These are phyloP conservation scores for Leptodirus hochenwartii DNA, from an alignment of 2,888 invertebrate genomes.

Conservation along the genomic window DNA sequence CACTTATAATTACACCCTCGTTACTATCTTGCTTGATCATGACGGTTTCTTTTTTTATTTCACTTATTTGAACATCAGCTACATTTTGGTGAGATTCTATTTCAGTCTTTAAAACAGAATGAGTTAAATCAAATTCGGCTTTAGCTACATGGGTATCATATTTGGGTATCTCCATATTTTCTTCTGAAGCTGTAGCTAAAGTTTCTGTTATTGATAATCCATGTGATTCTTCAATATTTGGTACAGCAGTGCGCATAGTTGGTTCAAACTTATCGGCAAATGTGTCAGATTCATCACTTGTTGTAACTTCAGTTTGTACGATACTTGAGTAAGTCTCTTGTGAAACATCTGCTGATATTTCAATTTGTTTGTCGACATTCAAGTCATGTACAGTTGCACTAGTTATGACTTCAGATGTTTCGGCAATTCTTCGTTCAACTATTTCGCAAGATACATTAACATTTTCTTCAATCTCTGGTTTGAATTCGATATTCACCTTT, in stretches of 20 bases:
- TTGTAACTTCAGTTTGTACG: conserved; percentile 23
- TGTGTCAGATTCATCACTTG: conserved; percentile 29
- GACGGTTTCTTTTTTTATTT: conserved; percentile 18
- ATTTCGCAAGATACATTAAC: conserved; percentile 19
- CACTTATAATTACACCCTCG: conserved; percentile 25
- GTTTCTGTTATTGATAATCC: conserved; percentile 27
- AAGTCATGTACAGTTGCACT: conserved; percentile 13
- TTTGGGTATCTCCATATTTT: conserved; percentile 10
- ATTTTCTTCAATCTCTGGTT: too few relatives aligned
- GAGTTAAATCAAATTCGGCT: conserved; percentile 11
- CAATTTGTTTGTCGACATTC: conserved; percentile 14
- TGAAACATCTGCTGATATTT: conserved; percentile 17
- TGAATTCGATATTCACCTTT: too few relatives aligned
- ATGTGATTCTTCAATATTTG: conserved; percentile 34
- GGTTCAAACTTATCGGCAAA: conserved; percentile 26
- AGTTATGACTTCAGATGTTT: conserved; percentile 19
- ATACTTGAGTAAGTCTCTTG: conserved; percentile 26
- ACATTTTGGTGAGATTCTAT: conserved; percentile 12
- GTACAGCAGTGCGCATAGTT: conserved; percentile 32
- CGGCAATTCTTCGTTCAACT: conserved; percentile 28
- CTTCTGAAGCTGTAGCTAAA: conserved; percentile 12
- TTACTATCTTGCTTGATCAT: conserved; percentile 24
- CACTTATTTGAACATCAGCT: conserved; percentile 16
- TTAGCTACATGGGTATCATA: conserved; percentile 13
- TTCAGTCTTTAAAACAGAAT: conserved; percentile 11